Base-by-base conservation (phyloP, 2,113 vertebrate species). In the Oophaga pumilio region DNA sequence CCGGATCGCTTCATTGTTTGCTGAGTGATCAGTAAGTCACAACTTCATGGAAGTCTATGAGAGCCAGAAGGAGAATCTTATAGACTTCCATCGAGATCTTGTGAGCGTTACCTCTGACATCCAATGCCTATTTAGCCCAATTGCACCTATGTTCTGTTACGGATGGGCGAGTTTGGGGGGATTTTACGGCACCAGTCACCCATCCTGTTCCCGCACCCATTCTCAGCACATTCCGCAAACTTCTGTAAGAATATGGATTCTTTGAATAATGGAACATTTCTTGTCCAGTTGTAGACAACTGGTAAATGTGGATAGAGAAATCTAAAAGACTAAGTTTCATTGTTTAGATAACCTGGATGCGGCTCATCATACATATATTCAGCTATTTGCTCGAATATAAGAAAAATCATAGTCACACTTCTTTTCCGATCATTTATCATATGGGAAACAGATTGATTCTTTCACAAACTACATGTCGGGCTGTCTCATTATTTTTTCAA, bases 401-500 rank as follows among this genome's bases (percentile, higher is more conserved):
- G 13, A 43, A 22, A 22, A 52, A 52, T 24, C 50, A n/a, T 7
- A 77, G 50, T 56, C 50, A 24, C 49, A 56, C 76, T 56, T 79
- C 52, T 79, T 79, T 79, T 22, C 43, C 60, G 24, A 10, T 82
- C 43, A 82, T 82, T 82, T 49, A 68, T 66, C n/a, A 49, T 14
- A 82, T 62, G 20, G 59, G 57, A 66, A 68, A 69, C 62, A 24
- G 81, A 52, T 64, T 82, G 80, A 83, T 68, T 68, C 14, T 26
- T 92, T 91, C 89, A 78, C 80, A 68, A 68, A 68, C 81, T 83
- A 8, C 62, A 64, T 53, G 12, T 24, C 53, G 64, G 9, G 79
- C 59, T 14, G 1, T 64, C 79, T 82, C 79, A 82, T 49, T 82
- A 43, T 66, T 68, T 53, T 53, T 50, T 69, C 62, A 69, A 69